Evolutionary conservation across 2,113 vertebrate genomes (phyloP).

Genomic region (Labeo rohita): DNA sequence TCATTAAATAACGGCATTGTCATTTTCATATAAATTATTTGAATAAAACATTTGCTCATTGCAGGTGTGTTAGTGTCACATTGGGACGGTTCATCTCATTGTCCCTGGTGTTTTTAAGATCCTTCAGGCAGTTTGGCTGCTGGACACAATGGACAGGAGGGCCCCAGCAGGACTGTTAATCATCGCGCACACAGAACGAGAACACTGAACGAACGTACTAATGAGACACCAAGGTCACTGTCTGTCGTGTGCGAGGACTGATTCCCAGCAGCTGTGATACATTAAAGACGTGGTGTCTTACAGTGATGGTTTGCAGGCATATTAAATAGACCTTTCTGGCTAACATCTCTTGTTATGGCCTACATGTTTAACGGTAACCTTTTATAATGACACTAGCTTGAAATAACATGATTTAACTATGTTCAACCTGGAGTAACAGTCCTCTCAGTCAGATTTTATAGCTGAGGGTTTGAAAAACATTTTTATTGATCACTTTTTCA

Average conservation of each 20-base stretch:
- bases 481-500: not conserved
- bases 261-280: constrained; percentile 61
- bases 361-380: not conserved
- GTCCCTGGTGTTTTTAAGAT: not conserved
- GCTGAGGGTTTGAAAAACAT: not conserved
- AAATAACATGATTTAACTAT: not conserved
- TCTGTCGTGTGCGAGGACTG: constrained; percentile 59
- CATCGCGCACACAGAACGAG: constrained; percentile 10
- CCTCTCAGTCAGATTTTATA: not conserved
- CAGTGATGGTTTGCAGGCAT: constrained; percentile 12
- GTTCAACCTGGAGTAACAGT: constrained; percentile 1
- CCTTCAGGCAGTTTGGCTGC: not conserved
- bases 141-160: not conserved
- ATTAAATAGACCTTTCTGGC: constrained; percentile 23
- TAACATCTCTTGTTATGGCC: not conserved
- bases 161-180: constrained; percentile 17
- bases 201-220: constrained; percentile 42
- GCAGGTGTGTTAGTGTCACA: not conserved
- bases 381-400: not conserved
- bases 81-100: not conserved
- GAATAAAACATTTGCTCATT: not conserved
- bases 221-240: constrained; percentile 60
- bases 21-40: not conserved
- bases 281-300: not conserved
- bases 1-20: not conserved